phyloP scores from a whole-genome alignment of 2,797 vertebrate species.

The Artibeus lituratus region DNA sequence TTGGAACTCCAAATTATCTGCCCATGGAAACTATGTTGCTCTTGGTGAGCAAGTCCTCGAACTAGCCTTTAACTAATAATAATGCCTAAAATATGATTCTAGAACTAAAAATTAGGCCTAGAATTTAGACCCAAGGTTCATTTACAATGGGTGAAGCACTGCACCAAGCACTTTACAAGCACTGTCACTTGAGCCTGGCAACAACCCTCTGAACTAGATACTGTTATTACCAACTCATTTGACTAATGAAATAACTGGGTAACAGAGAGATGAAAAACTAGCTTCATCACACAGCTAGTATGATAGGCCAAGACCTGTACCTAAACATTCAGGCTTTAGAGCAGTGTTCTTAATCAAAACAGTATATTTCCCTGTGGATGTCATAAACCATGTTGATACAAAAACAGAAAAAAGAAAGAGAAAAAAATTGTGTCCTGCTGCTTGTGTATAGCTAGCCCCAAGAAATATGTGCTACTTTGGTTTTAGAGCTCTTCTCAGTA shows the following conservation, averaged over 20 bases:
- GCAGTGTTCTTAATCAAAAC: neutral
- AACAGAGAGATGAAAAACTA: neutral
- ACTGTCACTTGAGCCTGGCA: neutral
- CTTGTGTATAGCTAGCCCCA: neutral
- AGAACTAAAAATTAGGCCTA: neutral
- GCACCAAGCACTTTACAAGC: neutral
- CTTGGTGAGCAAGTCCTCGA: neutral
- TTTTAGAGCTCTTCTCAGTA: neutral
- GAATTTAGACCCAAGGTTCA: neutral
- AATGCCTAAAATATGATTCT: neutral
- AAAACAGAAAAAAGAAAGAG: neutral
- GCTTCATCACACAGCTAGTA: neutral
- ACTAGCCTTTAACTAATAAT: neutral
- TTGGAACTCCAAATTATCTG: neutral
- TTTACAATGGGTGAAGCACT: neutral
- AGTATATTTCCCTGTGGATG: neutral
- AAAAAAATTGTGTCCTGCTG: neutral
- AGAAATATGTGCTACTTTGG: neutral
- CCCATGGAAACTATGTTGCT: neutral
- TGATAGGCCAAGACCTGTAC: neutral
- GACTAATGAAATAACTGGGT: neutral
- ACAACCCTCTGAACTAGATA: neutral
- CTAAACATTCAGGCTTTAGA: neutral
- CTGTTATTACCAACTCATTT: neutral
- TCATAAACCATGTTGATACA: neutral